Percentiles rank a stretch among this genome's conserved stretches.
phyloP scores from a whole-genome alignment of 2,113 vertebrate species.

The Probosciger aterrimus region DNA sequence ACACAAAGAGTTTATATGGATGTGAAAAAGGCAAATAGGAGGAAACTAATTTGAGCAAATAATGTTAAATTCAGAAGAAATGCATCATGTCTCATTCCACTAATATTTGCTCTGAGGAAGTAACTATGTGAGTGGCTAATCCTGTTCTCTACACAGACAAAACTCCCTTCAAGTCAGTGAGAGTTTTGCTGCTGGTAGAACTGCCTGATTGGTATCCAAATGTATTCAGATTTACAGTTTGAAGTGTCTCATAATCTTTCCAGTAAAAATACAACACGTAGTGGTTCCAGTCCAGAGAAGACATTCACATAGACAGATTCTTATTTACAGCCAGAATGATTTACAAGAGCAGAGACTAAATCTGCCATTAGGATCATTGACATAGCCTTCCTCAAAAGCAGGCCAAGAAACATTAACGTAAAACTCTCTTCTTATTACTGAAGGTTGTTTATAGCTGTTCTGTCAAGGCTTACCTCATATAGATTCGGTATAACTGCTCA shows the following conservation, averaged over 20 bases:
- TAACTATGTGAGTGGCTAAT: not conserved
- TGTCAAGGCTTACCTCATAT: not conserved
- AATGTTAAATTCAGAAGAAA: not conserved
- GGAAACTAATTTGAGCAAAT: not conserved
- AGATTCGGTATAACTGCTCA: slow-evolving; percentile 1
- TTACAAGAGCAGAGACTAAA: slow-evolving; percentile 10
- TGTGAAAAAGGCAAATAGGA: not conserved
- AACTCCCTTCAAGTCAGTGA: not conserved
- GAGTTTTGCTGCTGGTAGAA: slow-evolving; percentile 9
- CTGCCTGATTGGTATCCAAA: slow-evolving; percentile 14
- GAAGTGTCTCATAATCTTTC: slow-evolving; percentile 33
- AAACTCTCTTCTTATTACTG: not conserved
- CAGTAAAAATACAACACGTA: slow-evolving; percentile 23
- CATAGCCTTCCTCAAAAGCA: not conserved
- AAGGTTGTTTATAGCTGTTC: slow-evolving; percentile 3
- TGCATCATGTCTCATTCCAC: not conserved
- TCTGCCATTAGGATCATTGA: slow-evolving; percentile 42
- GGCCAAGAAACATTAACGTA: slow-evolving; percentile 1
- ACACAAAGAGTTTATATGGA: not conserved
- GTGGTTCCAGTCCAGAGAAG: not conserved
- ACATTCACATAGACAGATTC: not conserved
- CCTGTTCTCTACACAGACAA: not conserved
- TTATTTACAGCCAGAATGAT: slow-evolving; percentile 40
- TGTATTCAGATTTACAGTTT: slow-evolving; percentile 34
- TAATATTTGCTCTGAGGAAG: slow-evolving; percentile 1